Base-by-base conservation (phyloP, 2,888 invertebrate species). In the Oxycera nigricornis region DNA sequence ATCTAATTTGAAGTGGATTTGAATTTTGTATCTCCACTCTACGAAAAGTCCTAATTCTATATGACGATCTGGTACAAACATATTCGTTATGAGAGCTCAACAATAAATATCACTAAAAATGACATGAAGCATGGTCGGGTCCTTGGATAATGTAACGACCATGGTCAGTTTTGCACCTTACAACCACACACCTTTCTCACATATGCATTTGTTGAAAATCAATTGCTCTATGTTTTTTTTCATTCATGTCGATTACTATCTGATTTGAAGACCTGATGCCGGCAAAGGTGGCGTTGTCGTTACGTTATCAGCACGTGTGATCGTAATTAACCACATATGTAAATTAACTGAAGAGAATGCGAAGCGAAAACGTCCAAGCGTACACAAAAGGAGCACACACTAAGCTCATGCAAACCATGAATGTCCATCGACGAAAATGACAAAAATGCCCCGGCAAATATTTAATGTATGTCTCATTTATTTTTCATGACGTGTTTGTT, bases 261-360 rank as follows among this genome's bases (percentile, higher is more conserved):
- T 35, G 28, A 26, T 26, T 62, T 7, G 28, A 26, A 35, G 6
- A n/a, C 20, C 26, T 62, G 35, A 62, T 62, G 17, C 4, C 62
- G 39, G 20, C 31, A 62, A 62, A 9, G 31, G 59, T 30, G 30
- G 59, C 28, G 35, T 39, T 9, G 7, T 20, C 50, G 52, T 50
- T 57, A 72, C 46, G 46, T 73, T 50, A 78, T 78, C 78, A 76
- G 74, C 77, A 78, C 78, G 77, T 78, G 77, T 77, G 77, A 77
- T 78, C 78, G 74, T 78, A 78, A 78, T 77, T 78, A 78, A 77
- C 77, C 77, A 74, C 78, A 75, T 76, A 78, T 78, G 78, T 77
- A 78, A 78, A 78, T 77, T 77, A 75, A 73, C 75, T 73, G 59
- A 75, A 55, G 24, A 73, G 76, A 77, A 76, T 73, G 76, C 74